These are phyloP conservation scores for Scrobipalpa costella DNA, from an alignment of 2,888 invertebrate genomes.

Conservation along the genomic window DNA sequence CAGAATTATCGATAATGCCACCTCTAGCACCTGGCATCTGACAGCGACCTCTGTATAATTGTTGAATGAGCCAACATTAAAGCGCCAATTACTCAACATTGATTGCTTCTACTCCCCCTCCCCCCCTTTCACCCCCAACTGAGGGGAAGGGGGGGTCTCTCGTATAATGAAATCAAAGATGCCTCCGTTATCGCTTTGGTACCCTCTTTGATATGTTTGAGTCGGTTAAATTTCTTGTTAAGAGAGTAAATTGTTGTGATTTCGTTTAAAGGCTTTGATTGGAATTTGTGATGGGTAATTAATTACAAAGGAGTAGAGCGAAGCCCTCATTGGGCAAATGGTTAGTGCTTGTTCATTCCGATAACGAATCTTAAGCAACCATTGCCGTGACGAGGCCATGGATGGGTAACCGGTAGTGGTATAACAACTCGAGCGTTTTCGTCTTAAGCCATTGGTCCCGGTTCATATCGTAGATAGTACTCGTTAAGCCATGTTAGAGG, in stretches of 20 bases:
- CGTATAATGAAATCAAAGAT: constrained; percentile 25
- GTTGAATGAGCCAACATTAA: constrained; percentile 78
- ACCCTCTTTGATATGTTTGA: constrained; percentile 19
- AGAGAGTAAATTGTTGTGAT: constrained; percentile 1
- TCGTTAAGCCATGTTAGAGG: no score
- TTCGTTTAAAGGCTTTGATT: not conserved
- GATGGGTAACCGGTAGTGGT: no score
- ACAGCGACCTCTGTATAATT: constrained; percentile 68
- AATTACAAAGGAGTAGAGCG: not conserved
- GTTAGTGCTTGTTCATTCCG: no score
- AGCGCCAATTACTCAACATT: constrained; percentile 77
- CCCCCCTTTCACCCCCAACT: constrained; percentile 27
- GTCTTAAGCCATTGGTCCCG: no score
- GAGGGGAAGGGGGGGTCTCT: not conserved
- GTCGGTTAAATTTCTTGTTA: constrained; percentile 13
- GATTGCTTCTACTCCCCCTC: constrained; percentile 61
- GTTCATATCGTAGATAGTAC: no score
- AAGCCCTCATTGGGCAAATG: not conserved
- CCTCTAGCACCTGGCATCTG: constrained; percentile 51
- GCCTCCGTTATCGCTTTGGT: constrained; percentile 20
- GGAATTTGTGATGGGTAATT: not conserved
- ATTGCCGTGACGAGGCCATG: no score
- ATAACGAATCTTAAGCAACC: no score
- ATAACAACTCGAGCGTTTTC: no score
- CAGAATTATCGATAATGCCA: constrained; percentile 2